These are phyloP conservation scores for Molossus alvarezi DNA, from an alignment of 2,797 vertebrate species.

Conservation along the genomic window DNA sequence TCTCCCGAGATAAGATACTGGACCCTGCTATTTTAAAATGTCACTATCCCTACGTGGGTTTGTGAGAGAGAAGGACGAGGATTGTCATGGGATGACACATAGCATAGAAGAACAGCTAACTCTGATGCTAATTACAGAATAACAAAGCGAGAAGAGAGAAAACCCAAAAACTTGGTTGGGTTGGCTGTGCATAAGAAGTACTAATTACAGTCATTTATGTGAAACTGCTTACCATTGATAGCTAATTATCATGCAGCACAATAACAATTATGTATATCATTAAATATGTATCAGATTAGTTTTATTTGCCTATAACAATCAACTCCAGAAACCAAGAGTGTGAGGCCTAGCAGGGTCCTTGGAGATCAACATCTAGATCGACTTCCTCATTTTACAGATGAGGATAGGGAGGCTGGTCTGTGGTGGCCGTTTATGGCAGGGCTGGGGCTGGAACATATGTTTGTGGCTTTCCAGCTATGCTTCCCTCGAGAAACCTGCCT, in stretches of 20 bases:
- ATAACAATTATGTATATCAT: conserved; percentile 82
- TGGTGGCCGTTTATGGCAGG: background rate
- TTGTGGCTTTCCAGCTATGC: background rate
- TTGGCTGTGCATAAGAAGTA: conserved; percentile 73
- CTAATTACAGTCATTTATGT: conserved; percentile 82
- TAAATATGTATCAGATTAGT: conserved; percentile 84
- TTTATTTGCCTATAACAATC: conserved; percentile 81
- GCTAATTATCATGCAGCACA: conserved; percentile 81
- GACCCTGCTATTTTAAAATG: background rate
- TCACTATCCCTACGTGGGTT: background rate
- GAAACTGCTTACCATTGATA: conserved; percentile 77
- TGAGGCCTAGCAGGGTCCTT: conserved; percentile 42
- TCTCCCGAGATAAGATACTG: background rate
- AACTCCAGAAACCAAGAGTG: conserved; percentile 68
- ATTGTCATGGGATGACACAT: background rate
- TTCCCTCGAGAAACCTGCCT: background rate
- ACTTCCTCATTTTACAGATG: background rate
- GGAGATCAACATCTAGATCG: conserved; percentile 10
- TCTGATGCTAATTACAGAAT: conserved; percentile 58
- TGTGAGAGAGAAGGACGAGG: background rate
- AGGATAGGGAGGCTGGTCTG: background rate
- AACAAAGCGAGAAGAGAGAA: conserved; percentile 57
- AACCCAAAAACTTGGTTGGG: conserved; percentile 67
- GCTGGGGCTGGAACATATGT: background rate
- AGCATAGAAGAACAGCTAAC: background rate